These are phyloP conservation scores for Periphyllus acericola DNA, from an alignment of 2,888 invertebrate genomes.

Conservation along the genomic window DNA sequence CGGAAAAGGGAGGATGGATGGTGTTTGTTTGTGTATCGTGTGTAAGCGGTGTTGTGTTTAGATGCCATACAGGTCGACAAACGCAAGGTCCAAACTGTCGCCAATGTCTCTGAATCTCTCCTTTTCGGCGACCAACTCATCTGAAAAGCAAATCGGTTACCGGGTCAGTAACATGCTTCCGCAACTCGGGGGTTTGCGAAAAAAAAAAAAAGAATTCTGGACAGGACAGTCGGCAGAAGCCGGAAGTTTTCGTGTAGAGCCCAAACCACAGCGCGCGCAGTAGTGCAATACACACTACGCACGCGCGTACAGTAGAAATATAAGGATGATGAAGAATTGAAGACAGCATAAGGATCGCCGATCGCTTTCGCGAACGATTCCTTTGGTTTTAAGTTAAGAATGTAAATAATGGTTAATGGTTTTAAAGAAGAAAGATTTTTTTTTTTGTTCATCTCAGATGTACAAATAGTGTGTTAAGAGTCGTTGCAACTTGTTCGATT, in stretches of 20 bases:
- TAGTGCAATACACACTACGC: neutral
- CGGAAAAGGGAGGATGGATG: neutral
- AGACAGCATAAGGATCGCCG: neutral
- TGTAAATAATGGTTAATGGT: neutral
- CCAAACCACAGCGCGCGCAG: neutral
- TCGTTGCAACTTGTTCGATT: neutral
- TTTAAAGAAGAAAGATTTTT: neutral
- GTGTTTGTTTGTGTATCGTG: neutral
- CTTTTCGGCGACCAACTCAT: conserved; percentile 95
- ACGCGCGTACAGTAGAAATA: neutral
- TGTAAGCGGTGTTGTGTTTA: conserved; percentile 67
- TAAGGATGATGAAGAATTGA: neutral
- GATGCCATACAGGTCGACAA: conserved; percentile 81
- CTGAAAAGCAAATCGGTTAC: conserved; percentile 70
- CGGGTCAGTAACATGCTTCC: conserved; percentile 42
- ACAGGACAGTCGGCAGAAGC: conserved; percentile 42
- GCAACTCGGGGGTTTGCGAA: neutral
- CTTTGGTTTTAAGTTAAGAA: neutral
- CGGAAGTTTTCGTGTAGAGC: neutral
- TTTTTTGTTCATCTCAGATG: neutral
- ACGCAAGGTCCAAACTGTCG: conserved; percentile 99
- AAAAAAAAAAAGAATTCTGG: conserved; percentile 54
- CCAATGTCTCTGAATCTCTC: conserved; percentile 99
- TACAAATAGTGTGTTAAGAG: neutral
- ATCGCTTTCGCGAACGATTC: neutral